phyloP scores from a whole-genome alignment of 2,888 invertebrate genomes.

The Argyra leucocephala region DNA sequence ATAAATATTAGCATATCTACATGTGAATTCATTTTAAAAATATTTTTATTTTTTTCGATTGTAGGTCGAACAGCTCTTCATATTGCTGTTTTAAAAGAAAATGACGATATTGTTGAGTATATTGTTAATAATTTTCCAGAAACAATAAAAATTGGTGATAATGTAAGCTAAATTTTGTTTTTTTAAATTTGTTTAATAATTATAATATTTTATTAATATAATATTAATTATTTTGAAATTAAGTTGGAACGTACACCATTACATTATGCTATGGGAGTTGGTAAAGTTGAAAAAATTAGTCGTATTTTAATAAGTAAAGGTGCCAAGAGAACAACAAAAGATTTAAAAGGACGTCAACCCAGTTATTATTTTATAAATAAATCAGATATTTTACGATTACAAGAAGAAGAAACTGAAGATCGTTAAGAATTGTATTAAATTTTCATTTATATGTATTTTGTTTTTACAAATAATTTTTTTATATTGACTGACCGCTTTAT shows the following conservation, averaged over 20 bases:
- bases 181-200: neutral
- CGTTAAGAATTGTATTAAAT: slow-evolving; percentile 29
- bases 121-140: slow-evolving; percentile 64
- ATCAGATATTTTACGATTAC: slow-evolving; percentile 72
- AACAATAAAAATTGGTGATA: slow-evolving; percentile 68
- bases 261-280: slow-evolving; percentile 85
- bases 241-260: slow-evolving; percentile 79
- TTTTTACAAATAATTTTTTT: no score
- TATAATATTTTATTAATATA: slow-evolving; percentile 8
- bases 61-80: slow-evolving; percentile 72
- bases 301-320: slow-evolving; percentile 72
- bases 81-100: slow-evolving; percentile 74
- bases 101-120: slow-evolving; percentile 69
- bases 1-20: no score
- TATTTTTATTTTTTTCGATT: slow-evolving; percentile 5
- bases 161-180: slow-evolving; percentile 51
- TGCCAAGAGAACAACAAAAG: slow-evolving; percentile 72
- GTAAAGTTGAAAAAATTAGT: slow-evolving; percentile 71
- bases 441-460: no score
- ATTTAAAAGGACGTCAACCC: slow-evolving; percentile 79
- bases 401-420: slow-evolving; percentile 66
- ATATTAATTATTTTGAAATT: slow-evolving; percentile 1
- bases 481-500: no score
- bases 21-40: no score
- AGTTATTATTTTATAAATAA: slow-evolving; percentile 90